Evolutionary conservation across 2,888 invertebrate genomes (phyloP), one percentile per base, ranked within the genome.

Genomic region (Campoplex nolae): DNA sequence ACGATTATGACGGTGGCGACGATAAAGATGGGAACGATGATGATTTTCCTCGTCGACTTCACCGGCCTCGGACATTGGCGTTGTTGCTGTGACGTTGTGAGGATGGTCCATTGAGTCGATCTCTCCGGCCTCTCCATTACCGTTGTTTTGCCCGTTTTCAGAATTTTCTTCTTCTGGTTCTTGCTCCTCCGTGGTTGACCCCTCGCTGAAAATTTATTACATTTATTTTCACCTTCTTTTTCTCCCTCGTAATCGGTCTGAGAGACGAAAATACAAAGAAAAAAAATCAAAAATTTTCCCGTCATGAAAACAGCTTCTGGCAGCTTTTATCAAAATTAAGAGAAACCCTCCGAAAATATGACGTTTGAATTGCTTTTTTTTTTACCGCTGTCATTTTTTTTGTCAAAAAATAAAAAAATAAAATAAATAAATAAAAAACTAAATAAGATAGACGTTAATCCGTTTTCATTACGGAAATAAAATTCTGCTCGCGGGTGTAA

Each of bases 141-240:
- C 89, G 54, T 78, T 86, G 45, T 75, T 87, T 8, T 85, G 85
- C 28, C 87, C 90, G 75, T 83, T 89, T 16, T 87, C 81, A 62
- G 86, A 70, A 82, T 83, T 89, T 68, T 94, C 94, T 81, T 94
- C 94, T 77, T 94, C 94, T 75, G 88, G 91, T 48, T 90, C 92
- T 79, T 89, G 91, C 85, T 94, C 94, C 77, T 91, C 89, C 86
- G 90, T 88, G 84, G 92, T 89, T 75, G 94, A 93, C 89, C 94
- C 94, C 92, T 94, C 94, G 83, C 94, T 94, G 87, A 62, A 78
- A 79, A 82, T 74, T 35, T 76, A 56, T 58, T 32, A 62, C 11
- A 54, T 75, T 81, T 77, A 11, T 32, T 32, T 68, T 51, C 54
- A 32, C 28, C 75, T 56, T 70, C 23, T 23, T 45, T 67, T 35